A percentile compares a stretch with the other conserved stretches of the same genome.
These are phyloP conservation scores for Eugnorisma glareosa DNA, from an alignment of 2,888 invertebrate species.

Conservation along the genomic window DNA sequence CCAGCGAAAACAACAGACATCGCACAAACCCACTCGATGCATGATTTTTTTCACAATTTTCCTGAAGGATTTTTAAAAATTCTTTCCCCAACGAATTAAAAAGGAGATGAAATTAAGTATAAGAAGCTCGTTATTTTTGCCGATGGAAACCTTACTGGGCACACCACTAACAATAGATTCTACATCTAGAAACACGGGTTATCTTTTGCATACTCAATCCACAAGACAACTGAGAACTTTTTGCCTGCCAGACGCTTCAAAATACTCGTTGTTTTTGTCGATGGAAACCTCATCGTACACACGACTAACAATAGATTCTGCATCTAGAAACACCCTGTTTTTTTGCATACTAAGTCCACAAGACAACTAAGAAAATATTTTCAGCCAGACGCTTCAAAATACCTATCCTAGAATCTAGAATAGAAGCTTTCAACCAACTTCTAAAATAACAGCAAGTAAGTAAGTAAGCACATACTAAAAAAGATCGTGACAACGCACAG, in stretches of 20 bases:
- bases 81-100: neutral
- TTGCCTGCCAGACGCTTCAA: neutral
- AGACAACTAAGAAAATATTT: neutral
- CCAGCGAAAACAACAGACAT: neutral
- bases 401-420: neutral
- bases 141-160: neutral
- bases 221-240: neutral
- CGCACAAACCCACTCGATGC: neutral
- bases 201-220: neutral
- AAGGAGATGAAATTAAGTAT: neutral
- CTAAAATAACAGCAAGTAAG: neutral
- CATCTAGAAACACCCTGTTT: neutral
- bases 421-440: neutral
- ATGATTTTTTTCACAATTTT: neutral
- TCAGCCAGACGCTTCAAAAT: neutral
- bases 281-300: neutral
- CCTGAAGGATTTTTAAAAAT: neutral
- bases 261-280: neutral
- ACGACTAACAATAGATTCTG: neutral
- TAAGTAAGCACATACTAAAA: neutral
- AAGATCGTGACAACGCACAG: constrained; percentile 22
- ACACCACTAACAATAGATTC: neutral
- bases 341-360: neutral
- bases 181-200: neutral
- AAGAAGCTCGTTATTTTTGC: neutral